These are phyloP conservation scores for Sclerodermus sp. DNA, from an alignment of 2,888 invertebrate species.

Conservation along the genomic window DNA sequence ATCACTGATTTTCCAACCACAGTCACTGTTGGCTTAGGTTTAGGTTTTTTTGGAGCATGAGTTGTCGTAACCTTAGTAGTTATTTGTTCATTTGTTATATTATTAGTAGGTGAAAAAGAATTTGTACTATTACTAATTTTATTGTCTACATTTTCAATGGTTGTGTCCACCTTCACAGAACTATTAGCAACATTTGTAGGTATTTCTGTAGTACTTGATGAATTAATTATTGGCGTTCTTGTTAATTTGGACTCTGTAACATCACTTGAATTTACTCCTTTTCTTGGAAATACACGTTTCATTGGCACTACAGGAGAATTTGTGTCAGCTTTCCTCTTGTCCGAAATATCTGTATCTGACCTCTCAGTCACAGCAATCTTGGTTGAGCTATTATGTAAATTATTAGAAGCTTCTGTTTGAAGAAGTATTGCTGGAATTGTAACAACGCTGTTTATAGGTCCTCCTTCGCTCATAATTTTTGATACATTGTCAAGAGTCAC, in stretches of 20 bases:
- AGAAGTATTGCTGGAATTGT: constrained; percentile 4
- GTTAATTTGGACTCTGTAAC: neutral
- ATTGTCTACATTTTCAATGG: neutral
- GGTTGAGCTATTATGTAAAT: no score
- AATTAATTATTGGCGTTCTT: neutral
- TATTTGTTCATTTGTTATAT: neutral
- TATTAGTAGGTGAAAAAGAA: neutral
- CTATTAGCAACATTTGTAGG: neutral
- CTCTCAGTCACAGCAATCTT: no score
- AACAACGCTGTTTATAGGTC: neutral
- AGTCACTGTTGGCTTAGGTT: constrained; percentile 61
- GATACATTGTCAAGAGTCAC: neutral
- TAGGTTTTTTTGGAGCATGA: constrained; percentile 20
- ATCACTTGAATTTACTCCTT: neutral
- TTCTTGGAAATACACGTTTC: neutral
- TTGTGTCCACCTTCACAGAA: neutral
- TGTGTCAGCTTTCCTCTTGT: no score
- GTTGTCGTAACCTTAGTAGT: neutral
- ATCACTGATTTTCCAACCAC: constrained; percentile 14
- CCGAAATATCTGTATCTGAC: no score
- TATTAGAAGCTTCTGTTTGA: neutral
- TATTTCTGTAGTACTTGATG: neutral
- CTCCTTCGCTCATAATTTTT: constrained; percentile 1
- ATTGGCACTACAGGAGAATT: neutral
- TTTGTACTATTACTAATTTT: constrained; percentile 2